phyloP scores from a whole-genome alignment of 1,140 invertebrate genomes.

The Riptortus pedestris region DNA sequence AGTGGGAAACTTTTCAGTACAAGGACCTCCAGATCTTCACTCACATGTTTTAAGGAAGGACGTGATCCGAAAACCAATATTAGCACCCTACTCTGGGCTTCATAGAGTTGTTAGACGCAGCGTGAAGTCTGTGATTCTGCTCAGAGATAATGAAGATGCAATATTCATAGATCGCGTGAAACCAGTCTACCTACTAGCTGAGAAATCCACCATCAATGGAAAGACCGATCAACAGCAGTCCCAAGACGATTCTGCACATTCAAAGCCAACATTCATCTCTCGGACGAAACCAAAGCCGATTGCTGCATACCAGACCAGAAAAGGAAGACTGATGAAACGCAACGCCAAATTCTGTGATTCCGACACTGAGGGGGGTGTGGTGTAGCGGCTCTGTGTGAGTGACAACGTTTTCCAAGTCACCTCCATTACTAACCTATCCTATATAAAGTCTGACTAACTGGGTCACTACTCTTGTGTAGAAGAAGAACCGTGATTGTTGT shows the following conservation, averaged over 20 bases:
- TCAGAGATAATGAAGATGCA: not conserved
- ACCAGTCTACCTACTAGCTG: not conserved
- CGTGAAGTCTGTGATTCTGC: not conserved
- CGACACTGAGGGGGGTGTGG: not conserved
- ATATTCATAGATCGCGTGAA: not conserved
- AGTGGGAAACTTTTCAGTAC: not conserved
- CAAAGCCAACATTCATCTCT: not conserved
- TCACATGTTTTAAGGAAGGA: not conserved
- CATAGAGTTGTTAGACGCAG: not conserved
- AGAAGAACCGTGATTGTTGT: no score
- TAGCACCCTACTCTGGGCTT: not conserved
- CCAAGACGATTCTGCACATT: not conserved
- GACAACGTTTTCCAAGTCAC: no score
- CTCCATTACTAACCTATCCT: no score
- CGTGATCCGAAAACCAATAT: not conserved
- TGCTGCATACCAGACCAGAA: not conserved
- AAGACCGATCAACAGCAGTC: not conserved
- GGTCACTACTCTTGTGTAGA: no score
- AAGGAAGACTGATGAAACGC: not conserved
- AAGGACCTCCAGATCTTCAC: not conserved
- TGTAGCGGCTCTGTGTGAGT: not conserved
- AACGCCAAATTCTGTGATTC: not conserved
- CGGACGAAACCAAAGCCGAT: not conserved
- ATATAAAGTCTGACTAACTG: no score
- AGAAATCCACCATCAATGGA: no score